A percentile compares a stretch with the other conserved stretches of the same genome.
Evolutionary conservation across 37 sponge, comb jelly and placozoan genomes (phyloP).

Genomic region (Diacarnus erythraeanus): DNA sequence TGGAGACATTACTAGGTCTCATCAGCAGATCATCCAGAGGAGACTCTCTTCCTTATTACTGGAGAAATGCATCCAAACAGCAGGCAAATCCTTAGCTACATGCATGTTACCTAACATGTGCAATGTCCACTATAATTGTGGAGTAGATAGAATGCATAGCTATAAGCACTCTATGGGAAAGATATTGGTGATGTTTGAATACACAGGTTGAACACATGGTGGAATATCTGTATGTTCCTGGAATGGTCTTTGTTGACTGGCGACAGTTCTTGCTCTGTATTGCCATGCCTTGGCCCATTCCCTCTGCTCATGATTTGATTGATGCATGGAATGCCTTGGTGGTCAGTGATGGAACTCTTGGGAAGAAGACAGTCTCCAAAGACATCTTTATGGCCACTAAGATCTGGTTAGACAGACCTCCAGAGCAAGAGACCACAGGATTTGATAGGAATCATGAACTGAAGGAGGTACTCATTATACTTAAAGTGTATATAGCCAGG

Average conservation of each 20-base stretch:
- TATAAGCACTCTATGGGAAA: not conserved
- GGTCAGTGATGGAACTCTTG: not conserved
- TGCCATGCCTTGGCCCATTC: conserved; percentile 63
- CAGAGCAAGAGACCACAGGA: not conserved
- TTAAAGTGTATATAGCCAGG: no score
- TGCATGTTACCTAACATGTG: no score
- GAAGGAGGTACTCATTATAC: not conserved
- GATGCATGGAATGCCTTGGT: conserved; percentile 6
- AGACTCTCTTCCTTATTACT: conserved; percentile 19
- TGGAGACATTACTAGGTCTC: conserved; percentile 46
- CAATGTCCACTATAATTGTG: not conserved
- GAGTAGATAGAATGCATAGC: not conserved
- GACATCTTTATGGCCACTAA: conserved; percentile 15
- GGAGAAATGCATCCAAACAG: conserved; percentile 23
- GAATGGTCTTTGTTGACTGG: conserved; percentile 70
- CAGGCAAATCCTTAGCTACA: conserved; percentile 3
- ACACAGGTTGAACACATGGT: conserved; percentile 18
- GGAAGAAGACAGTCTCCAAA: not conserved
- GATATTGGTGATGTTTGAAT: no score
- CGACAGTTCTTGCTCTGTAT: conserved; percentile 42
- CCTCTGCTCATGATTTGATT: conserved; percentile 55
- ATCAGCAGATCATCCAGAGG: conserved; percentile 2
- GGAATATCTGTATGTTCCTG: conserved; percentile 31
- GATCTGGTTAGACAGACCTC: conserved; percentile 13
- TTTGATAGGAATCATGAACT: not conserved